Evolutionary conservation across 2,797 vertebrate species (phyloP).

Genomic region (Rousettus madagascariensis): DNA sequence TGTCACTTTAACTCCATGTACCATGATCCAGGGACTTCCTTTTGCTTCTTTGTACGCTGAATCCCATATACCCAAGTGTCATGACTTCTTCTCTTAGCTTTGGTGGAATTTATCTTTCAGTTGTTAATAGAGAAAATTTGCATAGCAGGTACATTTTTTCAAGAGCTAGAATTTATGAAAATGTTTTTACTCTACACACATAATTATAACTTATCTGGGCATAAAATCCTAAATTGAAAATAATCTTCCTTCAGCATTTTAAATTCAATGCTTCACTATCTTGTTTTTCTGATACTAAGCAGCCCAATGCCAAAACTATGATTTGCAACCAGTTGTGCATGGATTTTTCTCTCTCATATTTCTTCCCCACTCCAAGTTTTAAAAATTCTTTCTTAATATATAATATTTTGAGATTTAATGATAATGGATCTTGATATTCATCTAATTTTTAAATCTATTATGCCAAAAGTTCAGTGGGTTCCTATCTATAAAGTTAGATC

Average conservation of each 20-base stretch:
- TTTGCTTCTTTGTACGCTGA: not conserved
- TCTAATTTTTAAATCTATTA: slow-evolving; percentile 4
- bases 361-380: not conserved
- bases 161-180: not conserved
- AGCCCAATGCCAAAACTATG: not conserved
- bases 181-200: not conserved
- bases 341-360: not conserved
- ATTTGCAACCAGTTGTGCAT: not conserved
- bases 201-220: not conserved
- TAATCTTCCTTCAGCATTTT: not conserved
- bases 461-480: not conserved
- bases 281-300: not conserved
- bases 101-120: not conserved
- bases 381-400: not conserved
- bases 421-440: not conserved
- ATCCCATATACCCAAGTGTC: not conserved
- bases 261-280: not conserved
- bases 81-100: not conserved
- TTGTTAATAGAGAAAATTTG: not conserved
- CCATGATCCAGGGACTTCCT: not conserved
- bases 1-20: not conserved
- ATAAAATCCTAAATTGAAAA: not conserved
- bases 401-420: not conserved
- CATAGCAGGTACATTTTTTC: not conserved
- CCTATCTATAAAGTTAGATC: not conserved